These are phyloP conservation scores for Anhinga rufa DNA, from an alignment of 2,113 vertebrate species.

Conservation along the genomic window DNA sequence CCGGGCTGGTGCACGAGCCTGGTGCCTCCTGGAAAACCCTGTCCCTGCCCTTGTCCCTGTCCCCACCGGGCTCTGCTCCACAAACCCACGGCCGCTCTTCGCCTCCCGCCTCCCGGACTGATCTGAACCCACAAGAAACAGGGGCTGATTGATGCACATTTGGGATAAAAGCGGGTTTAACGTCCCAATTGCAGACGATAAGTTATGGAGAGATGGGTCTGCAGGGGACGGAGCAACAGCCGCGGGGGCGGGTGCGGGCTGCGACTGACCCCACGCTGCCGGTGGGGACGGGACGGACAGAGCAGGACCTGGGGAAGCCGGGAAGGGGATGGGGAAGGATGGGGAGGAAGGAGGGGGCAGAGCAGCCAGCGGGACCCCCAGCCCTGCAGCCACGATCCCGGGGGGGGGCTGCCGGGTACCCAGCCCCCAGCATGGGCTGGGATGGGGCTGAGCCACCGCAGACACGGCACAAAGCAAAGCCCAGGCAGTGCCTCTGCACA, in stretches of 20 bases:
- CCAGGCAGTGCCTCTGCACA: not conserved
- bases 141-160: not conserved
- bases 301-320: not conserved
- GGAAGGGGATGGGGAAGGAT: not conserved
- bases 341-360: not conserved
- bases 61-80: not conserved
- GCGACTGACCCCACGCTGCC: not conserved
- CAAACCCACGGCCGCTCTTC: not conserved
- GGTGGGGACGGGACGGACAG: not conserved
- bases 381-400: not conserved
- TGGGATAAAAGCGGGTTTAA: not conserved
- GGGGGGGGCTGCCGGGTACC: not conserved
- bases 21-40: not conserved
- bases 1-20: not conserved
- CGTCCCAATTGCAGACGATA: fast-evolving
- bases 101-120: not conserved
- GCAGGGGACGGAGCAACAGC: not conserved
- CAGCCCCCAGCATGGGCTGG: fast-evolving
- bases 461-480: not conserved
- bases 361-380: not conserved
- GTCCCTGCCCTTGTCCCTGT: not conserved
- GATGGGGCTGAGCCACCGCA: not conserved
- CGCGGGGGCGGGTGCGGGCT: not conserved
- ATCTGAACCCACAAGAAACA: not conserved
- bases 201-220: not conserved